Evolutionary conservation across 2,888 invertebrate species (phyloP).

Genomic region (Julus scandinavius): DNA sequence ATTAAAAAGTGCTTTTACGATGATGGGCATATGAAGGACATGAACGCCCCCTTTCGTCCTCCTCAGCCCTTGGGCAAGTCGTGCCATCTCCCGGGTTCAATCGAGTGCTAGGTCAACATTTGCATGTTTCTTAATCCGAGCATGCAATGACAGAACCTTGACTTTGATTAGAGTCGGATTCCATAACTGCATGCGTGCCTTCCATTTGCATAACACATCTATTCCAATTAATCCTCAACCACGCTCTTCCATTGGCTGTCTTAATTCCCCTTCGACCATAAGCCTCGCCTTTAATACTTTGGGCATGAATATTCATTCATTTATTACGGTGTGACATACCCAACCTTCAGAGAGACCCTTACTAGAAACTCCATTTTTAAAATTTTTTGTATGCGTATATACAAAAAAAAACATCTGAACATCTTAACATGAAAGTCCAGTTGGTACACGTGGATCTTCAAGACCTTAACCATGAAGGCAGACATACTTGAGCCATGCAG

Average conservation of each 20-base stretch:
- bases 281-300: constrained; percentile 7
- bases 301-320: background rate
- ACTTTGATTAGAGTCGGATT: constrained; percentile 42
- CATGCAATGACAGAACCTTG: constrained; percentile 39
- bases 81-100: constrained; percentile 32
- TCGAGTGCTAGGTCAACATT: constrained; percentile 39
- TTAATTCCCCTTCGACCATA: background rate
- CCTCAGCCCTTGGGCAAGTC: constrained; percentile 39
- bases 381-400: background rate
- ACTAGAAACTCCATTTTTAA: constrained; percentile 14
- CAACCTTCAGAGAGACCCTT: background rate
- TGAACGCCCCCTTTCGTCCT: constrained; percentile 35
- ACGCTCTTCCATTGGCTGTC: background rate
- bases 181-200: constrained; percentile 42
- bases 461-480: no score
- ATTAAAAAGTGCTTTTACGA: constrained; percentile 31
- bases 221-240: constrained; percentile 32
- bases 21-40: constrained; percentile 42
- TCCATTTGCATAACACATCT: constrained; percentile 34
- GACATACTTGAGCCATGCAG: no score
- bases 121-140: constrained; percentile 35
- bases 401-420: no score
- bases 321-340: constrained; percentile 25
- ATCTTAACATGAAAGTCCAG: no score
- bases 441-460: no score